Base-by-base conservation (phyloP, 2,888 invertebrate species). In the Cephus runcator region DNA sequence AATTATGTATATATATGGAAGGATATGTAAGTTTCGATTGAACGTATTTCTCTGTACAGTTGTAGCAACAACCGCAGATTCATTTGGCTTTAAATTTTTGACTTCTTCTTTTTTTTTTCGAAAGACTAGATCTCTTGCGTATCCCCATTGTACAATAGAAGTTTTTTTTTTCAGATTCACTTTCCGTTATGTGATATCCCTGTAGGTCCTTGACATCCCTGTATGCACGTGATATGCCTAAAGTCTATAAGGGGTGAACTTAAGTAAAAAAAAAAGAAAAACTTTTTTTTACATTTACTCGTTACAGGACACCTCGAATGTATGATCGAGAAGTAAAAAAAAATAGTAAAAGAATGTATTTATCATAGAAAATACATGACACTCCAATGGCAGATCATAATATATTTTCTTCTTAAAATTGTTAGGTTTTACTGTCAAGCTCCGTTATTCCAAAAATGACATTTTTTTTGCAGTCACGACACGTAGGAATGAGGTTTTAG, bases 11-110 rank as follows among this genome's bases (percentile, higher is more conserved):
- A 68, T 69, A 73, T 35, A 33, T 34, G 75, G 56, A 73, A 77
- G 79, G 83, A 83, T 83, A 83, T 83, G 83, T 83, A 77, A 77
- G 75, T 79, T 77, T 77, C 69, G 75, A 83, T 80, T 81, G 80
- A 83, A 76, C 85, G 83, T 85, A 85, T 56, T 56, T 56, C 9
- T 56, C 9, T 9, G 56, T 23, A 23, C 23, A 23, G 23, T 56
- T 56, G 23, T 23, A 56, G 56, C 1, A 56, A 56, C 9, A 56
- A 56, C 23, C 23, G 9, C 56, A 23, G 56, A 56, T 80, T 81
- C 80, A 78, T 77, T 68, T 73, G 35, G n/a, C 35, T 75, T 34
- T 77, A 3, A 31, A 33, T 73, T 75, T 33, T 71, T 74, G 33
- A 30, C 11, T 75, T 77, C 73, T 68, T 73, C 33, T 77, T 77